Evolutionary conservation across 2,113 vertebrate species (phyloP).

Genomic region (Isurus oxyrinchus): DNA sequence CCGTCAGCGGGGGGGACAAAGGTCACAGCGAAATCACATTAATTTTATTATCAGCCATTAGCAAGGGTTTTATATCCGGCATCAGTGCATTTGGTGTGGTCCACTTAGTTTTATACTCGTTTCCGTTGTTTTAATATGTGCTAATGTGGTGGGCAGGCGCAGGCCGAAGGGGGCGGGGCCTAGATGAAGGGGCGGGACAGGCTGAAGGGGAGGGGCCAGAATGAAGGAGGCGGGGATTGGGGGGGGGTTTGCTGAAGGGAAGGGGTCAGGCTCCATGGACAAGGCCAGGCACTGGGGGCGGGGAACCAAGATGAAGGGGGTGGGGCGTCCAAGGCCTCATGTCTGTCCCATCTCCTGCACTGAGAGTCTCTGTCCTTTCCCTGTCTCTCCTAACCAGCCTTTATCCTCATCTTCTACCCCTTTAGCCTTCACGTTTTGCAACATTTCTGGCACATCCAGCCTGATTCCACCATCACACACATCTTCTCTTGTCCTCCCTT

Average conservation of each 20-base stretch:
- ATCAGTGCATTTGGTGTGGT: not conserved
- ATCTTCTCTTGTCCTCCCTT: not conserved
- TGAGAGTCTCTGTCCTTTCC: not conserved
- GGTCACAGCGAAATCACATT: not conserved
- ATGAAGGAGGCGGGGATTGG: too few species aligned
- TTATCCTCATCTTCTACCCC: not conserved
- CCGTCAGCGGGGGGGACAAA: not conserved
- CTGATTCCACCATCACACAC: not conserved
- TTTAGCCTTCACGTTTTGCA: too few species aligned
- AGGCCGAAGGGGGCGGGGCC: too few species aligned
- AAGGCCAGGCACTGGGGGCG: too few species aligned
- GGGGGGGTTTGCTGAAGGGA: not conserved
- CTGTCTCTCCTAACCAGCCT: not conserved
- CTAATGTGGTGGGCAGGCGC: not conserved
- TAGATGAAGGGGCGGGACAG: too few species aligned
- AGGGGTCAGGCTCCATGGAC: not conserved
- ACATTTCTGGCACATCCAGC: too few species aligned
- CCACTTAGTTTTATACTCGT: not conserved
- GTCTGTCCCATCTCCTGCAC: not conserved
- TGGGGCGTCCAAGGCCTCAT: not conserved
- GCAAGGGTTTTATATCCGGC: not conserved
- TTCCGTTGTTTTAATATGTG: not conserved
- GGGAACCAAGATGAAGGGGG: not conserved
- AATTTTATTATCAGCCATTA: not conserved
- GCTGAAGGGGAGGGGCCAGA: too few species aligned